Percentiles rank a stretch among this genome's conserved stretches.
Conservation (phyloP, 2,888 invertebrate genomes). For the Coenonympha glycerion region DNA sequence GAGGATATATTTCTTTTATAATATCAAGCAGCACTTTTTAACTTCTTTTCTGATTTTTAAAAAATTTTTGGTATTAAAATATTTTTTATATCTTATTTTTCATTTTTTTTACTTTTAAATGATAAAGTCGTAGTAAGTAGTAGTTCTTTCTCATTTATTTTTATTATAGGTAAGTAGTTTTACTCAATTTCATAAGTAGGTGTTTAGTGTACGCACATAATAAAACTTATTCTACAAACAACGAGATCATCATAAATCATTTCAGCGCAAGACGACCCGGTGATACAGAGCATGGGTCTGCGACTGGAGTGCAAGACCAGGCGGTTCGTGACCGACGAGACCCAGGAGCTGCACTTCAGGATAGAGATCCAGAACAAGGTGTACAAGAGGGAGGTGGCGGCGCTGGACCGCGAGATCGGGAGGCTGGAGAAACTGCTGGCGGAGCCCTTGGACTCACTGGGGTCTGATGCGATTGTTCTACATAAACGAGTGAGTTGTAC, state of each 20-base stretch:
- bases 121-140: no score
- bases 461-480: conserved; percentile 60
- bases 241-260: no score
- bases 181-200: no score
- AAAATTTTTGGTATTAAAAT: no score
- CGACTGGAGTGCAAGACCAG: conserved; percentile 92
- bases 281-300: conserved; percentile 91
- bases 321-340: conserved; percentile 88
- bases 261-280: conserved; percentile 83
- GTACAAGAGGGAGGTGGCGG: conserved; percentile 87
- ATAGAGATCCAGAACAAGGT: conserved; percentile 94
- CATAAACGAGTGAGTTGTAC: conserved; percentile 46
- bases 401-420: conserved; percentile 85
- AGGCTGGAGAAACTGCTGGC: conserved; percentile 82
- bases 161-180: no score
- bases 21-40: no score
- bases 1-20: no score
- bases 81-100: no score
- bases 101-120: no score
- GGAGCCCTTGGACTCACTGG: conserved; percentile 77
- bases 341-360: conserved; percentile 86
- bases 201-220: no score
- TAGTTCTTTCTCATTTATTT: no score
- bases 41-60: no score
- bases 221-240: neutral